Conservation (phyloP, 1,140 invertebrate genomes). For the Mya arenaria region DNA sequence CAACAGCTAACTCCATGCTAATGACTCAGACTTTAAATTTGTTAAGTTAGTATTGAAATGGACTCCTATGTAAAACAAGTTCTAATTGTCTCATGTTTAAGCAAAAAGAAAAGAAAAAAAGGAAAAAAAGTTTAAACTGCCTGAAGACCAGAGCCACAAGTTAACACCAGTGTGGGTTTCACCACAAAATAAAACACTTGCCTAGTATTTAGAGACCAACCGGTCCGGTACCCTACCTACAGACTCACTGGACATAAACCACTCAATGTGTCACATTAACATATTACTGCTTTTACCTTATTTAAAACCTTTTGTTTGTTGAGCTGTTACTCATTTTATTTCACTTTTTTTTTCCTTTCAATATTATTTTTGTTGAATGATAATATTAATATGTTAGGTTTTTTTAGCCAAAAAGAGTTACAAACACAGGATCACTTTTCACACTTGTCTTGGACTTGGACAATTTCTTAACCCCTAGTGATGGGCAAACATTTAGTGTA, state of each 20-base stretch:
- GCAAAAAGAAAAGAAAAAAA: background rate
- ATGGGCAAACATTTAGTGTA: too few relatives aligned
- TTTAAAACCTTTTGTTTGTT: too few relatives aligned
- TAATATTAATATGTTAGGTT: too few relatives aligned
- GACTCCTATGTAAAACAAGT: background rate
- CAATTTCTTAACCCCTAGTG: too few relatives aligned
- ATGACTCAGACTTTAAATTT: background rate
- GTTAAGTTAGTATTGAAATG: background rate
- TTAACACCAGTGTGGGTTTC: background rate
- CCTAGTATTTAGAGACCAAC: background rate
- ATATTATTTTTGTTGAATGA: too few relatives aligned
- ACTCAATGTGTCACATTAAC: too few relatives aligned
- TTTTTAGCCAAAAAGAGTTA: too few relatives aligned
- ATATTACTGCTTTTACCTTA: too few relatives aligned
- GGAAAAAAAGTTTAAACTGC: background rate
- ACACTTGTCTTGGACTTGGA: too few relatives aligned
- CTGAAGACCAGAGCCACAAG: slow-evolving; percentile 50
- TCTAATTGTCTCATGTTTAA: background rate
- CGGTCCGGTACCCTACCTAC: background rate
- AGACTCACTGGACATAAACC: slow-evolving; percentile 55
- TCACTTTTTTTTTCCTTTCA: too few relatives aligned
- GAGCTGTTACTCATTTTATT: too few relatives aligned
- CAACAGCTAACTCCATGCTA: background rate
- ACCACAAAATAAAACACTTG: background rate
- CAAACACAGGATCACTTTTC: too few relatives aligned